Evolutionary conservation across 2,888 invertebrate species (phyloP).

Genomic region (Polymixis lichenea): DNA sequence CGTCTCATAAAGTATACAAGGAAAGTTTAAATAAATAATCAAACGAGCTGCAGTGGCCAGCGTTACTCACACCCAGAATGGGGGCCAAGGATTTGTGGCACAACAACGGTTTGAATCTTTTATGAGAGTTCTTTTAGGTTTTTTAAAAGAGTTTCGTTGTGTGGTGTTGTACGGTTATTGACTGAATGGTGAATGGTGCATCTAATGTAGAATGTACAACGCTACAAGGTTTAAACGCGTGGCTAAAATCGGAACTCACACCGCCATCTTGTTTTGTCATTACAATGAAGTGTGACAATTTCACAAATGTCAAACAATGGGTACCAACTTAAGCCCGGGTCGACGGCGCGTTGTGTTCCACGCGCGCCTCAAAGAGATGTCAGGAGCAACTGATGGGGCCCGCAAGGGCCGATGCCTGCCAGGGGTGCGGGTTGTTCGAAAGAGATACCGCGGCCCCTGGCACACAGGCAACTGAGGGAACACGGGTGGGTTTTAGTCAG

Average conservation of each 20-base stretch:
- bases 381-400: too few relatives aligned
- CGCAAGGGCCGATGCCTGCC: too few relatives aligned
- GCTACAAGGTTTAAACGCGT: not conserved
- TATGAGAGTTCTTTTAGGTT: conserved; percentile 44
- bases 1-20: conserved; percentile 64
- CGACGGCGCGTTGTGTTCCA: too few relatives aligned
- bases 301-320: not conserved
- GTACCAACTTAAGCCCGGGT: too few relatives aligned
- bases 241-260: not conserved
- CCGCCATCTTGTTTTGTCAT: not conserved
- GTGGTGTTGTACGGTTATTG: conserved; percentile 41
- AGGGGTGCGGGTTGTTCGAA: too few relatives aligned
- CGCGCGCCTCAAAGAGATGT: too few relatives aligned
- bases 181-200: conserved; percentile 38
- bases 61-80: conserved; percentile 66
- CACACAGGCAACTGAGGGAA: too few relatives aligned
- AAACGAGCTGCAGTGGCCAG: conserved; percentile 63
- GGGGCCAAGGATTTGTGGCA: conserved; percentile 76
- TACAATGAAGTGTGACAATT: not conserved
- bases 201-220: conserved; percentile 8
- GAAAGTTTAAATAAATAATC: conserved; percentile 63
- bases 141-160: conserved; percentile 37
- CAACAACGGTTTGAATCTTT: conserved; percentile 62
- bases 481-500: too few relatives aligned
- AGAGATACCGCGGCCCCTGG: too few relatives aligned